Conservation (phyloP, 2,797 vertebrate species). For the Pogoniulus pusillus region DNA sequence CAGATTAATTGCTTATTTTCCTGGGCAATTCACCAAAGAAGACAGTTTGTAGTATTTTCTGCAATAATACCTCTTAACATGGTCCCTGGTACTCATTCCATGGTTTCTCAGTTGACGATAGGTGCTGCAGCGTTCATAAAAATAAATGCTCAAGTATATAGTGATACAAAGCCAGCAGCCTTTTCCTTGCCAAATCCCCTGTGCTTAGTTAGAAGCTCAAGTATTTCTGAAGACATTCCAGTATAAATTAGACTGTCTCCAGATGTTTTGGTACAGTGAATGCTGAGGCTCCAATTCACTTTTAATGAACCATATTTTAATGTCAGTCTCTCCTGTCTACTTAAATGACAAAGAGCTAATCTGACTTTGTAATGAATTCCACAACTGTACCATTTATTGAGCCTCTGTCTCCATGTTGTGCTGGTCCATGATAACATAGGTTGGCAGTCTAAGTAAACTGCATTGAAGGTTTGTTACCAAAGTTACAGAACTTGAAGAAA, state of each 20-base stretch:
- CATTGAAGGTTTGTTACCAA: constrained; percentile 12
- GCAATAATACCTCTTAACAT: constrained; percentile 7
- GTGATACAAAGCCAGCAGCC: constrained; percentile 17
- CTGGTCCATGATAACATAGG: neutral
- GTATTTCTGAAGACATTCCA: constrained; percentile 65
- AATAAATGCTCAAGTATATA: constrained; percentile 50
- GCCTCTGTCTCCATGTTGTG: constrained; percentile 34
- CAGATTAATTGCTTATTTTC: constrained; percentile 1
- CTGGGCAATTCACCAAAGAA: constrained; percentile 12
- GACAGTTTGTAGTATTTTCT: neutral
- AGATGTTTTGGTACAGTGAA: constrained; percentile 74
- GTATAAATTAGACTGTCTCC: constrained; percentile 71
- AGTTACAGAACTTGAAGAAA: constrained; percentile 39
- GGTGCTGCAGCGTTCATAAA: constrained; percentile 35
- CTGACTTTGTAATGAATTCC: constrained; percentile 76
- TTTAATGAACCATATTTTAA: constrained; percentile 78
- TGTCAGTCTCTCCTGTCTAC: constrained; percentile 72
- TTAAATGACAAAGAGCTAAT: constrained; percentile 76
- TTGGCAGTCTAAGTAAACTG: constrained; percentile 36
- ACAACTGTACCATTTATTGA: constrained; percentile 55
- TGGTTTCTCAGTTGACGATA: neutral
- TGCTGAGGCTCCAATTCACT: constrained; percentile 72
- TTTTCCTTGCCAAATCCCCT: constrained; percentile 67
- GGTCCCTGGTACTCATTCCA: neutral
- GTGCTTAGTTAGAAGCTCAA: constrained; percentile 75